A percentile compares a stretch with the other conserved stretches of the same genome.
phyloP scores from a whole-genome alignment of 2,113 vertebrate genomes.

The Tetrao urogallus region DNA sequence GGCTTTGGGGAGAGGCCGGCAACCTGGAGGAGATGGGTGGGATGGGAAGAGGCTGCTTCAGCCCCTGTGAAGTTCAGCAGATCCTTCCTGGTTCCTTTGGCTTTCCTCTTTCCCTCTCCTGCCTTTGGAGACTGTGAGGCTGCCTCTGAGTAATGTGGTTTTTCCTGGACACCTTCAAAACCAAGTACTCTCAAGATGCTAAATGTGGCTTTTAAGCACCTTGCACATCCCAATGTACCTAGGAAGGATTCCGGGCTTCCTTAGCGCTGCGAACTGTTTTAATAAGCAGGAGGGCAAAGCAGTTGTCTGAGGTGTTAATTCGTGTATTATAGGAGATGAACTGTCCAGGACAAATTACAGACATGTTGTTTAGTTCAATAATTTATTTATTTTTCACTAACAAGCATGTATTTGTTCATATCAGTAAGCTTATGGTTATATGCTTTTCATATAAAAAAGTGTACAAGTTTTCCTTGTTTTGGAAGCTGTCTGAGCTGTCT shows the following conservation, averaged over 20 bases:
- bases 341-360: not conserved
- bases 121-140: not conserved
- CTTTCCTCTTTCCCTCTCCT: not conserved
- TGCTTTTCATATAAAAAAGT: not conserved
- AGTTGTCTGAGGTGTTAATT: not conserved
- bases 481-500: constrained; percentile 16
- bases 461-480: not conserved
- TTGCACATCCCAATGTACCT: fast-evolving
- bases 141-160: not conserved
- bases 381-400: not conserved
- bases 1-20: fast-evolving
- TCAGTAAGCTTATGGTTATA: not conserved
- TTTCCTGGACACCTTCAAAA: not conserved
- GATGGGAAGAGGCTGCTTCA: not conserved
- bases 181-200: not conserved
- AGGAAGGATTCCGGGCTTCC: not conserved
- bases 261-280: not conserved
- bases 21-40: not conserved
- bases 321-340: not conserved
- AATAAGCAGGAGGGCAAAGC: not conserved
- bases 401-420: not conserved
- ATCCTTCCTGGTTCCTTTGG: not conserved
- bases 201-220: not conserved
- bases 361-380: not conserved
- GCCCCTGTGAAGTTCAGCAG: not conserved